Evolutionary conservation across 2,888 invertebrate species (phyloP).

Genomic region (Biston stratarius): DNA sequence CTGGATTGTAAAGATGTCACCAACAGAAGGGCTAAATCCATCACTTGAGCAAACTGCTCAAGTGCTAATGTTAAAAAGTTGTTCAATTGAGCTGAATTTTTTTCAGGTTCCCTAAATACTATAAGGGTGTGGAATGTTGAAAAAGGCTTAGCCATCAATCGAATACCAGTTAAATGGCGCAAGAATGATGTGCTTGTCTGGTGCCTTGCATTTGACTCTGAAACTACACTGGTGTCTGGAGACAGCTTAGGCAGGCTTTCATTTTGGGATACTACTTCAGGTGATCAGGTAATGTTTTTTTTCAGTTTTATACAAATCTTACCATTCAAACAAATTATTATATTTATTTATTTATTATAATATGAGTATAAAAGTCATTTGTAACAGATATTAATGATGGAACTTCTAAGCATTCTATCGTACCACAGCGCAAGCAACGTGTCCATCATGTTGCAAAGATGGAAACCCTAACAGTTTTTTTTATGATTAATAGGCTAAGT

Average conservation of each 20-base stretch:
- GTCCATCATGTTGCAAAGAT: no score
- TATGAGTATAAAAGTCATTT: background rate
- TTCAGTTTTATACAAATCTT: background rate
- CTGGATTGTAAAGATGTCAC: no score
- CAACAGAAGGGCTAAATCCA: no score
- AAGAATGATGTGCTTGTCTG: slow-evolving; percentile 93
- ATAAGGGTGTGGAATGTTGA: slow-evolving; percentile 95
- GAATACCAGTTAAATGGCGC: slow-evolving; percentile 90
- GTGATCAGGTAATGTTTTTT: slow-evolving; percentile 85
- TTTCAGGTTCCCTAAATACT: slow-evolving; percentile 90
- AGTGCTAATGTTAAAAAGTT: background rate
- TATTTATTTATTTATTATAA: no score
- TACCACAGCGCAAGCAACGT: no score
- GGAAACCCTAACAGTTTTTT: background rate
- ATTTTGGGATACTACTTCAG: slow-evolving; percentile 95
- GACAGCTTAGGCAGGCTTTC: slow-evolving; percentile 93
- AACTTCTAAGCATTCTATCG: no score
- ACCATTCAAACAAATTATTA: background rate
- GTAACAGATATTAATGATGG: no score
- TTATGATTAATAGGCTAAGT: background rate
- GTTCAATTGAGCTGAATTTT: background rate
- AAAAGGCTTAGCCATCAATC: slow-evolving; percentile 93
- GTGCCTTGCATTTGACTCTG: slow-evolving; percentile 92
- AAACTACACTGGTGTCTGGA: slow-evolving; percentile 94
- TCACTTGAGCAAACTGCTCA: background rate